Base-by-base conservation (phyloP, 1,140 invertebrate species). In the Drosophila pectinifera region DNA sequence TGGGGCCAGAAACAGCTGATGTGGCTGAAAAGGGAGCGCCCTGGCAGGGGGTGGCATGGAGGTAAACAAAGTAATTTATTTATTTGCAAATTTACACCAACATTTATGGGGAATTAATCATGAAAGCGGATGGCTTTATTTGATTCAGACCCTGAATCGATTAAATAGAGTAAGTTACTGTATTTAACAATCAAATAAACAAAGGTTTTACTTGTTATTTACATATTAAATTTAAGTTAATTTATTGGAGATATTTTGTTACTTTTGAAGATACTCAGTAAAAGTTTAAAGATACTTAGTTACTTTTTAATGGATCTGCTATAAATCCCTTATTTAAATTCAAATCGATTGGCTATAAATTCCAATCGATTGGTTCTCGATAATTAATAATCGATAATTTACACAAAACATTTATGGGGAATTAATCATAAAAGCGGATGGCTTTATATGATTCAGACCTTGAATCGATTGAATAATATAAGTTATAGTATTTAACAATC, bases 1-100 rank as follows among this genome's bases (percentile, higher is more conserved):
- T 68, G 64, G 64, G 34, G 41, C 49, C 36, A 20, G 26, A 26
- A 42, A 18, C 64, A 68, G 64, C 59, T 68, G 64, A 65, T 63
- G 58, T 22, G 24, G 18, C 4, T 11, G 5, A 18, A 36, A 16
- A 24, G 5, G 16, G 4, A 34, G 26, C 39, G 5, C 3, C 13
- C 4, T 34, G 16, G 5, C 2, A 7, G 7, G 13, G 22, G 49
- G 14, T 5, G 20, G 18, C 13, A 5, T 31, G 48, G 10, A 24
- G 13, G 20, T 53, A 53, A 24, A 13, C 42, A 59, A 36, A 51
- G 57, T 51, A 51, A 51, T 28, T 36, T 24, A 22, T 36, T 34
- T 34, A 54, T 36, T 54, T 22, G 31, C 49, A 10, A 22, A 53
- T 53, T 36, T 22, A 36, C 49, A 53, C 49, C 18, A 22, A 8